These are phyloP conservation scores for Miniopterus natalensis DNA, from an alignment of 2,113 vertebrate species.

Conservation along the genomic window DNA sequence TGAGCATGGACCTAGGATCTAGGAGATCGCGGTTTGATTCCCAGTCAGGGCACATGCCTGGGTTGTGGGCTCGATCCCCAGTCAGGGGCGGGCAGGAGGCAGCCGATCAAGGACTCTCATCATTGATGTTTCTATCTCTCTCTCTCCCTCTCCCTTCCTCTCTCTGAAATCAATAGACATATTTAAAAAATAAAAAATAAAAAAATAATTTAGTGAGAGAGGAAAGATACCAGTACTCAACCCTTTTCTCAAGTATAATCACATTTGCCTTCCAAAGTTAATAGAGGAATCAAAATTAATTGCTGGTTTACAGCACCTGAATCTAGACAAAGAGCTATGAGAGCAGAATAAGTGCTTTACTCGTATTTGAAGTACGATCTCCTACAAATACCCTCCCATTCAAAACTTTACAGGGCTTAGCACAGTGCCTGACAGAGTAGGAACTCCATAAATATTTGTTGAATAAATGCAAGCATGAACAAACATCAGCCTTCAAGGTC, in stretches of 20 bases:
- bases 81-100: too few species aligned
- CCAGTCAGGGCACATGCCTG: too few species aligned
- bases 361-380: neutral
- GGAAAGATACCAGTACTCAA: neutral
- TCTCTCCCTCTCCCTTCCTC: too few species aligned
- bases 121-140: too few species aligned
- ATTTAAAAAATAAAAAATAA: too few species aligned
- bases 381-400: neutral
- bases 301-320: neutral
- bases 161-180: too few species aligned
- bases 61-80: too few species aligned
- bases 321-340: neutral
- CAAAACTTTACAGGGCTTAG: neutral
- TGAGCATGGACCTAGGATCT: too few species aligned
- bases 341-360: neutral
- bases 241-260: neutral
- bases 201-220: neutral
- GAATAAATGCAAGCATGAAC: neutral
- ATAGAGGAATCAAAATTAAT: neutral
- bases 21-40: too few species aligned
- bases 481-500: conserved; percentile 1
- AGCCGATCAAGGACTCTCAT: too few species aligned
- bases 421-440: neutral
- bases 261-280: neutral
- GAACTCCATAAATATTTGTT: neutral